phyloP scores from a whole-genome alignment of 2,888 invertebrate species.

The Eilema caniola region DNA sequence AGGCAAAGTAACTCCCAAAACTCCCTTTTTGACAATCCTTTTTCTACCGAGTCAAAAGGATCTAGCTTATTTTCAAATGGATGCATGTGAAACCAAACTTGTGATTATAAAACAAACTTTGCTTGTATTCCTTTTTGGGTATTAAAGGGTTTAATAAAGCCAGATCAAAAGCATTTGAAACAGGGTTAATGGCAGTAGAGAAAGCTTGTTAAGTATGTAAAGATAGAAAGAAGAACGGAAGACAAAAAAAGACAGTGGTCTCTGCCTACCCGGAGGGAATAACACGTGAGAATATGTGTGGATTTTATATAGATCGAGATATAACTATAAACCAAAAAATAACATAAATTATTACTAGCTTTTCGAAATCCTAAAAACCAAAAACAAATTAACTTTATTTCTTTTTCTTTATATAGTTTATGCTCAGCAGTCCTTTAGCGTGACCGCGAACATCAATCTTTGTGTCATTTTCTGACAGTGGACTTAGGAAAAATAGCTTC shows the following conservation, averaged over 20 bases:
- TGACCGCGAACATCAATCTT: conserved; percentile 73
- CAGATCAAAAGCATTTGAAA: no score
- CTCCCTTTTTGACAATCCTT: background rate
- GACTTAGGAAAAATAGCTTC: conserved; percentile 81
- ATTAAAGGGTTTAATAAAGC: background rate
- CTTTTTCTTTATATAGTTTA: conserved; percentile 54
- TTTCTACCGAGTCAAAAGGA: background rate
- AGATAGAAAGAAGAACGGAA: no score
- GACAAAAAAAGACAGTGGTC: no score
- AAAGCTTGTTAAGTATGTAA: no score
- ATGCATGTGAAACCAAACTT: no score
- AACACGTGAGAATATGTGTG: no score
- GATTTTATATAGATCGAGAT: no score
- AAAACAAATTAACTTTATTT: conserved; percentile 26
- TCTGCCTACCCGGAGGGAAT: no score
- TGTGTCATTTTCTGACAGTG: conserved; percentile 78
- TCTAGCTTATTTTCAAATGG: no score
- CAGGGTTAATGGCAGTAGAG: no score
- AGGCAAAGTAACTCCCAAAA: background rate
- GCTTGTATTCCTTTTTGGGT: no score
- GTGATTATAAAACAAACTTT: no score
- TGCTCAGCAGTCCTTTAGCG: conserved; percentile 58
- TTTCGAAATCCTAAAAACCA: conserved; percentile 4
- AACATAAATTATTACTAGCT: background rate
- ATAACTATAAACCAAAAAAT: background rate